These are phyloP conservation scores for Mactra quadrangularis DNA, from an alignment of 1,140 invertebrate genomes.

Conservation along the genomic window DNA sequence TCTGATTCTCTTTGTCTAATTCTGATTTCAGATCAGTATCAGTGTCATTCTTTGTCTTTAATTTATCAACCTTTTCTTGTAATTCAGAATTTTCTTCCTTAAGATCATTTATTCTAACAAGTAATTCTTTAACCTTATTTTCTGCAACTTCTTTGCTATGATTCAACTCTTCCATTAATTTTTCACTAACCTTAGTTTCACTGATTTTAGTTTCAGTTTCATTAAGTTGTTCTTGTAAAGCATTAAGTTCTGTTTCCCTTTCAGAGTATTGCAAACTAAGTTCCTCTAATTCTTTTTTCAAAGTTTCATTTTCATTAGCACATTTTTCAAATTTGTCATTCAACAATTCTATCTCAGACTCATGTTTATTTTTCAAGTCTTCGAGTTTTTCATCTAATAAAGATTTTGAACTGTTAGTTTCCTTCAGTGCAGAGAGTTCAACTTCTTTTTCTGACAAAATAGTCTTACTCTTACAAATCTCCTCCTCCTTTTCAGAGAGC, in stretches of 20 bases:
- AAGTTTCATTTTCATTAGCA: too few relatives aligned
- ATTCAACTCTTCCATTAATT: too few relatives aligned
- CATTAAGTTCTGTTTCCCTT: too few relatives aligned
- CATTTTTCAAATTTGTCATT: too few relatives aligned
- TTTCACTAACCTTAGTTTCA: too few relatives aligned
- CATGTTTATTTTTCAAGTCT: not conserved
- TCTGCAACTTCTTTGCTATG: too few relatives aligned
- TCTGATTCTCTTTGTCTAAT: slow-evolving; percentile 17
- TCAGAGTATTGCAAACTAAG: too few relatives aligned
- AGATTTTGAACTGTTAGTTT: not conserved
- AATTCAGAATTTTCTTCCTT: not conserved
- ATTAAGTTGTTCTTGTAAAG: too few relatives aligned
- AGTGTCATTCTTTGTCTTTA: slow-evolving; percentile 1
- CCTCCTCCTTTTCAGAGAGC: not conserved
- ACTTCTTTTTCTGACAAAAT: too few relatives aligned
- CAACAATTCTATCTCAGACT: too few relatives aligned
- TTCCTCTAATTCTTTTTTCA: too few relatives aligned
- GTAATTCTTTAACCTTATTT: not conserved
- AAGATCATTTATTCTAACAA: not conserved
- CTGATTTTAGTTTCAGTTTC: too few relatives aligned
- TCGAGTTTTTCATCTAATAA: not conserved
- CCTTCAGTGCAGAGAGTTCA: not conserved
- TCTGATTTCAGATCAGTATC: slow-evolving; percentile 2
- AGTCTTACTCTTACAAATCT: not conserved
- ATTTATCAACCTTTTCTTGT: not conserved